These are phyloP conservation scores for Numida meleagris DNA, from an alignment of 2,113 vertebrate species.

Conservation along the genomic window DNA sequence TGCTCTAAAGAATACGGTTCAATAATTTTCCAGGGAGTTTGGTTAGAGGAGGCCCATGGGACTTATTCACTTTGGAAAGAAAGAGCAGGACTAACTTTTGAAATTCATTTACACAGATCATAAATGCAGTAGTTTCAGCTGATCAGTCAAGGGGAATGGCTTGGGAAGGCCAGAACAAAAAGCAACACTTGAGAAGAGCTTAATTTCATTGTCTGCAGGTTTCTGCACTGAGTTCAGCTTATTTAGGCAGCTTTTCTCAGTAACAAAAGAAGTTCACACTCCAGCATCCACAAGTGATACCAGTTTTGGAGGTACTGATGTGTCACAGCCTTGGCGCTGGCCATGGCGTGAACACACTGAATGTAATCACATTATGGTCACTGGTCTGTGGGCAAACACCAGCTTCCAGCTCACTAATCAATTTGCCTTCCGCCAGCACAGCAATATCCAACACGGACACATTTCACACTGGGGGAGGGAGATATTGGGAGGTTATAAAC, in stretches of 20 bases:
- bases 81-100: constrained; percentile 23
- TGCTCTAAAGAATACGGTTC: background rate
- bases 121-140: constrained; percentile 48
- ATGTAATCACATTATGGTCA: constrained; percentile 28
- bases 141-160: constrained; percentile 47
- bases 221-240: constrained; percentile 1
- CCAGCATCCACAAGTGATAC: constrained; percentile 22
- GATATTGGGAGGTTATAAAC: background rate
- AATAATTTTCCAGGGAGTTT: background rate
- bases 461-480: background rate
- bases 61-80: background rate
- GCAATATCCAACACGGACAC: background rate
- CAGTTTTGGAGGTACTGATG: background rate
- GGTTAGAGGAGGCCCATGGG: background rate
- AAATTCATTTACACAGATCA: constrained; percentile 33
- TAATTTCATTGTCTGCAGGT: constrained; percentile 54
- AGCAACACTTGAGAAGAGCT: constrained; percentile 48
- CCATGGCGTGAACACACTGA: background rate
- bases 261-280: constrained; percentile 45
- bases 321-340: background rate
- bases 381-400: constrained; percentile 31
- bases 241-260: constrained; percentile 48
- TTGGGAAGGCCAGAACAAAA: constrained; percentile 48
- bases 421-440: constrained; percentile 5
- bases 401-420: background rate